These are phyloP conservation scores for Omphaloscelis lunosa DNA, from an alignment of 2,888 invertebrate species.

Conservation along the genomic window DNA sequence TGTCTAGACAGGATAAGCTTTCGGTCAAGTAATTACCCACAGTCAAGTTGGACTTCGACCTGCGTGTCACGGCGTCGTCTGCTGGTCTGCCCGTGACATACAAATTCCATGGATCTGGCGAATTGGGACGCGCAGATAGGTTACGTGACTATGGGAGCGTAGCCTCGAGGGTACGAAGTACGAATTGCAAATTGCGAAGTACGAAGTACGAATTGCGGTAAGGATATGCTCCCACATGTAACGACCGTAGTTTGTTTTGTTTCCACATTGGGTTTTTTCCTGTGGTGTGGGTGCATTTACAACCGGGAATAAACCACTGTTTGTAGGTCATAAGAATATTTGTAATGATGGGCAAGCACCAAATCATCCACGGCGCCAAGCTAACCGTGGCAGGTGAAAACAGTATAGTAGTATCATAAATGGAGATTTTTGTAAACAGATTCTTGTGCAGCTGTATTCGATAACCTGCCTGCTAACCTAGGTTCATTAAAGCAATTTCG, in stretches of 20 bases:
- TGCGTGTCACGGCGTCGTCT: slow-evolving; percentile 45
- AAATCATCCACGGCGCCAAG: background rate
- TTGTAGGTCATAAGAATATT: background rate
- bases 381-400: background rate
- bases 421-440: background rate
- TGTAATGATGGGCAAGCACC: background rate
- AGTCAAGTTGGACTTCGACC: slow-evolving; percentile 51
- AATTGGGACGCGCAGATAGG: slow-evolving; percentile 41
- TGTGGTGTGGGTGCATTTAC: background rate
- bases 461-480: background rate
- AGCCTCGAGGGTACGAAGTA: slow-evolving; percentile 27
- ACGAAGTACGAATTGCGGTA: slow-evolving; percentile 19
- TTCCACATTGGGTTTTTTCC: background rate
- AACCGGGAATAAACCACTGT: background rate
- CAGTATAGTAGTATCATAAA: background rate
- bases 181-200: slow-evolving; percentile 30
- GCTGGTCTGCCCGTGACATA: slow-evolving; percentile 54
- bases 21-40: slow-evolving; percentile 44
- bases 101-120: background rate
- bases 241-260: background rate
- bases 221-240: slow-evolving; percentile 8
- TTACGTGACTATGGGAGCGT: slow-evolving; percentile 57
- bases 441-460: background rate
- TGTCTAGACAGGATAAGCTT: slow-evolving; percentile 67
- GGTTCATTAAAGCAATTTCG: background rate